Percentiles rank a stretch among this genome's conserved stretches.
These are phyloP conservation scores for Noctua comes DNA, from an alignment of 2,888 invertebrate species.

Conservation along the genomic window DNA sequence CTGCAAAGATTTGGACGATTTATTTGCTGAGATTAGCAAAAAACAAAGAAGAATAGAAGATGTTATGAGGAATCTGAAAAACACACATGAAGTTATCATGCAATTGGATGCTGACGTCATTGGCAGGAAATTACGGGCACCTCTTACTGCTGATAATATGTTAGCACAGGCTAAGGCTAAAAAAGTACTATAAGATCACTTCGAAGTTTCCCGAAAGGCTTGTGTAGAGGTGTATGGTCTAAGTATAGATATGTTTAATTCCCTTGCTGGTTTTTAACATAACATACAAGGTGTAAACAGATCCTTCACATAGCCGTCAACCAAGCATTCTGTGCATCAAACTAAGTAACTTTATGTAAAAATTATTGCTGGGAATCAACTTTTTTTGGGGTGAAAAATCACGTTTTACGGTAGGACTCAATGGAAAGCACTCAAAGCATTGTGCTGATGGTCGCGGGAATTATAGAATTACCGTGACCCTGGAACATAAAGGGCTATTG, in stretches of 20 bases:
- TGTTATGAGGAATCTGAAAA: constrained; percentile 72
- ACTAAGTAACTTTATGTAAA: no score
- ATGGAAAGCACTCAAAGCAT: no score
- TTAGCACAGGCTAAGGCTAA: constrained; percentile 76
- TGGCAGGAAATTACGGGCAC: constrained; percentile 73
- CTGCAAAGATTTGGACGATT: constrained; percentile 77
- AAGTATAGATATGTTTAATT: background rate
- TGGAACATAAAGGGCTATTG: no score
- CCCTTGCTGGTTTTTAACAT: background rate
- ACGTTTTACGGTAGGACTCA: no score
- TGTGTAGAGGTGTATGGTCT: background rate
- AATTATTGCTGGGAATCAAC: no score
- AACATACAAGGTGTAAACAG: no score
- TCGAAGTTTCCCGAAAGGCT: background rate
- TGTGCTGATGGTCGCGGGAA: no score
- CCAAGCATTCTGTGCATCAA: no score
- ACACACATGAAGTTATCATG: constrained; percentile 76
- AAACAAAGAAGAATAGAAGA: constrained; percentile 74
- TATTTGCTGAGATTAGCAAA: constrained; percentile 73
- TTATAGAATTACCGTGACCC: no score
- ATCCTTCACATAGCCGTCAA: no score
- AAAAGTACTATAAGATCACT: background rate
- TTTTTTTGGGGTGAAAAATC: no score
- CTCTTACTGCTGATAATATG: constrained; percentile 77
- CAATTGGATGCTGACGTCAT: constrained; percentile 79